phyloP scores from a whole-genome alignment of 2,888 invertebrate genomes.

The Dioctria linearis region DNA sequence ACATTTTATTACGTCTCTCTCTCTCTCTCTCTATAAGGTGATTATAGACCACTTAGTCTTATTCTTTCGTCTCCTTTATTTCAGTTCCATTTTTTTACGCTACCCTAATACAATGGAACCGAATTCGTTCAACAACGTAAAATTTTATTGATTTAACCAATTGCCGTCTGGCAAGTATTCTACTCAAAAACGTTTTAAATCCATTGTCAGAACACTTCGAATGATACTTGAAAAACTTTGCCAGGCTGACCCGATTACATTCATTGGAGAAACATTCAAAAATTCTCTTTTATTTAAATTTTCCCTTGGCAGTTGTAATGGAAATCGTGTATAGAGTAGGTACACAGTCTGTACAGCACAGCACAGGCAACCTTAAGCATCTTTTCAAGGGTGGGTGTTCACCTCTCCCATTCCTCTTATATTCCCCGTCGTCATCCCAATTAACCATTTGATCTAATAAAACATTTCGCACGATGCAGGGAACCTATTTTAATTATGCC shows the following conservation, averaged over 20 bases:
- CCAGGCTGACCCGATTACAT: not conserved
- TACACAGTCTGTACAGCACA: too few species aligned
- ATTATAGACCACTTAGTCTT: too few species aligned
- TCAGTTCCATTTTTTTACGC: not conserved
- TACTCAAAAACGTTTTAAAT: not conserved
- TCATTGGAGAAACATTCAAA: slow-evolving; percentile 1
- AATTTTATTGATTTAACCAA: not conserved
- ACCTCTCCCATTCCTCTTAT: not conserved
- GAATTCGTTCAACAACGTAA: not conserved
- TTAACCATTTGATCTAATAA: slow-evolving; percentile 44
- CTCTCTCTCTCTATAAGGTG: too few species aligned
- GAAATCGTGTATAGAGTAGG: not conserved
- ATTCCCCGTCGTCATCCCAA: not conserved
- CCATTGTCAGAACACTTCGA: not conserved
- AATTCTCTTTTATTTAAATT: slow-evolving; percentile 31
- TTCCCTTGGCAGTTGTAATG: slow-evolving; percentile 10
- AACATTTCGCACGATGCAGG: slow-evolving; percentile 39
- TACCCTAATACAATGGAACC: not conserved
- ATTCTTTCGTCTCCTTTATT: too few species aligned
- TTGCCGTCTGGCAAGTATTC: not conserved
- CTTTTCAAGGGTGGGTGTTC: not conserved
- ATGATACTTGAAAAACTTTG: not conserved
- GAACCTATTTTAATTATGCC: slow-evolving; percentile 43
- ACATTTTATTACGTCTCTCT: too few species aligned
- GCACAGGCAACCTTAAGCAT: not conserved